A percentile compares a stretch with the other conserved stretches of the same genome.
Evolutionary conservation across 2,113 vertebrate genomes (phyloP).

Genomic region (Chloebia gouldiae): DNA sequence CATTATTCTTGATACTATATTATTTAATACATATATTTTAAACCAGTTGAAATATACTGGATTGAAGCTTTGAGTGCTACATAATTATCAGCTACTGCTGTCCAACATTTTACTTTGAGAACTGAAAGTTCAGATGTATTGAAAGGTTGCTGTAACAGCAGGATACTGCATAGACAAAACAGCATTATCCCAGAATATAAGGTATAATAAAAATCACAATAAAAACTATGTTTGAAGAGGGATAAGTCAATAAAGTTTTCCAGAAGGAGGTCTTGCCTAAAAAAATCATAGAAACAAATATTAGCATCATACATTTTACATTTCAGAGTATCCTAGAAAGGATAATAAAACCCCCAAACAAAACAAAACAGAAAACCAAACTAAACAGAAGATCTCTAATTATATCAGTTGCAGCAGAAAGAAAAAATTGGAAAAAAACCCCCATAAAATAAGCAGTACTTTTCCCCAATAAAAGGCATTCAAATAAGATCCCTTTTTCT

Average conservation of each 20-base stretch:
- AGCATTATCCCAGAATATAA: background rate
- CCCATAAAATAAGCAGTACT: background rate
- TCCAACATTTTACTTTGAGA: background rate
- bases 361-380: background rate
- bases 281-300: background rate
- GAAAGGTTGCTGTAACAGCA: background rate
- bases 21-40: background rate
- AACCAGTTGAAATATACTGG: background rate
- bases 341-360: background rate
- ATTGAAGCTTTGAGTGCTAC: background rate
- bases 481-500: background rate
- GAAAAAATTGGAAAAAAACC: background rate
- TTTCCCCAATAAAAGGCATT: background rate
- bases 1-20: background rate
- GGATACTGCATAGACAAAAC: background rate
- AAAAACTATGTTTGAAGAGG: background rate
- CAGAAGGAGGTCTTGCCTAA: background rate
- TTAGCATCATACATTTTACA: background rate
- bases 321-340: background rate
- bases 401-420: background rate
- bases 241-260: background rate
- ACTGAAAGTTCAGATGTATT: background rate
- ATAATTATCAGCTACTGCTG: background rate
- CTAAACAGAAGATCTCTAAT: background rate
- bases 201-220: background rate